A percentile compares a stretch with the other conserved stretches of the same genome.
Conservation (phyloP, 2,113 vertebrate genomes). For the Chaetodon auriga region DNA sequence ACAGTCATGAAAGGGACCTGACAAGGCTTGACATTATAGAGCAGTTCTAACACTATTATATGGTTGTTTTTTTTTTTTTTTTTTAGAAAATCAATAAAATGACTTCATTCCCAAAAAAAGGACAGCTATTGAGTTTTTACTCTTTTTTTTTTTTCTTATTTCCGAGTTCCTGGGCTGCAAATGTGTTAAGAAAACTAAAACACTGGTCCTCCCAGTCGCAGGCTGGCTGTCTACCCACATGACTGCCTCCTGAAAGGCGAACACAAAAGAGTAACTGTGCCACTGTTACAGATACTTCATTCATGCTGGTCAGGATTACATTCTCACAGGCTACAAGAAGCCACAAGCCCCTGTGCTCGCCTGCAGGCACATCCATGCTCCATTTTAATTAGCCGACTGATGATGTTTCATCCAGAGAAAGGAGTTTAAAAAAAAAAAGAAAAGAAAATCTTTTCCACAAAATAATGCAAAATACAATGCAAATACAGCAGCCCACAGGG, state of each 20-base stretch:
- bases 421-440: not conserved
- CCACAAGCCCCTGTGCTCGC: slow-evolving; percentile 27
- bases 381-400: slow-evolving; percentile 48
- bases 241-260: slow-evolving; percentile 45
- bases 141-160: not conserved
- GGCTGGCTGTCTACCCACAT: slow-evolving; percentile 27
- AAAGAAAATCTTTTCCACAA: not conserved
- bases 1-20: not conserved
- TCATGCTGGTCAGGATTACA: slow-evolving; percentile 54
- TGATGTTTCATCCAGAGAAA: slow-evolving; percentile 23
- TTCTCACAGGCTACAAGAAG: slow-evolving; percentile 50
- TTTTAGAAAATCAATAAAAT: not conserved
- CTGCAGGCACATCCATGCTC: slow-evolving; percentile 24
- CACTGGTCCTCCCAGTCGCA: slow-evolving; percentile 15
- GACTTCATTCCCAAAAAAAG: not conserved
- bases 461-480: not conserved
- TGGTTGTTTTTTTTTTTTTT: not conserved
- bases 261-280: slow-evolving; percentile 69
- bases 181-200: slow-evolving; percentile 36
- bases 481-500: no score
- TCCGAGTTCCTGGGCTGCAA: not conserved
- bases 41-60: no score
- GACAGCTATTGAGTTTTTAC: not conserved
- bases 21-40: not conserved
- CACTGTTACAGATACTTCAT: slow-evolving; percentile 66